Percentiles rank a stretch among this genome's conserved stretches.
phyloP scores from a whole-genome alignment of 2,888 invertebrate genomes.

The Pyrocoelia pectoralis region DNA sequence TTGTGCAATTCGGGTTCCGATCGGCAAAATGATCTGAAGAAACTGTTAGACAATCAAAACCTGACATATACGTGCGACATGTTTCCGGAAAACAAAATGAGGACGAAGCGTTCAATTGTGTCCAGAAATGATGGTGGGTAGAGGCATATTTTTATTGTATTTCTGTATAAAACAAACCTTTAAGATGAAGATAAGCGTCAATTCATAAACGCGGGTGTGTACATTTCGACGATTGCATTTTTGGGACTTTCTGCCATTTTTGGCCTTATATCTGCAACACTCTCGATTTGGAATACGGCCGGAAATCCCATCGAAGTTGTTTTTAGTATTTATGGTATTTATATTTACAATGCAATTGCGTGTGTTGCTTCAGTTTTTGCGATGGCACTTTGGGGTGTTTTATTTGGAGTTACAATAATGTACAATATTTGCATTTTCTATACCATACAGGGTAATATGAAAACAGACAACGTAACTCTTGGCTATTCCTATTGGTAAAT shows the following conservation, averaged over 20 bases:
- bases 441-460: conserved; percentile 51
- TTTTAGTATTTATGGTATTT: conserved; percentile 67
- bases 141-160: too few relatives aligned
- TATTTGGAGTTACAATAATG: conserved; percentile 51
- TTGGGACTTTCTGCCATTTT: conserved; percentile 62
- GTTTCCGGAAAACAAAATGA: conserved; percentile 17
- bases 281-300: conserved; percentile 67
- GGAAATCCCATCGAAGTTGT: conserved; percentile 67
- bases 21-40: conserved; percentile 46
- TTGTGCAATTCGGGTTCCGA: conserved; percentile 51
- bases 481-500: conserved; percentile 62
- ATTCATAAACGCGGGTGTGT: conserved; percentile 60
- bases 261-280: conserved; percentile 59
- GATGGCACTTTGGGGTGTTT: conserved; percentile 57
- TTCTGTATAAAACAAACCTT: too few relatives aligned
- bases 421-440: conserved; percentile 57
- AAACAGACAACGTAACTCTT: conserved; percentile 53
- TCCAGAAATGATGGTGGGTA: too few relatives aligned
- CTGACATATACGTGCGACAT: conserved; percentile 27
- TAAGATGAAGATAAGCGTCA: conserved; percentile 23
- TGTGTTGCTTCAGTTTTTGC: conserved; percentile 48
- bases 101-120: too few relatives aligned
- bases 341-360: conserved; percentile 67
- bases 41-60: conserved; percentile 46
- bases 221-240: conserved; percentile 66